Evolutionary conservation across 1,140 invertebrate species (phyloP), one percentile per base, ranked within the genome.

Genomic region (Drosophila kohkoa): DNA sequence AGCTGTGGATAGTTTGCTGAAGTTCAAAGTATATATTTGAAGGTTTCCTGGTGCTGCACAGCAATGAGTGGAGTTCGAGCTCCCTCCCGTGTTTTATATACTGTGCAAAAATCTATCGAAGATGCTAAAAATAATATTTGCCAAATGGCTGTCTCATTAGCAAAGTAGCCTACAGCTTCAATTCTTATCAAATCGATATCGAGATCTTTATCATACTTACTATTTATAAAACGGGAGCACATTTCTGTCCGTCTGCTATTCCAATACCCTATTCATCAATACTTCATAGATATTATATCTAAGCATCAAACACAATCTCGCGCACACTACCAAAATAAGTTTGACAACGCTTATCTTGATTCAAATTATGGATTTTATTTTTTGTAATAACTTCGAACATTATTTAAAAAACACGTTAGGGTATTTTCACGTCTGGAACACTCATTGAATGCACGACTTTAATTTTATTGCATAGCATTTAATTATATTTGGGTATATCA

Each of bases 121-220:
- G 41, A 41, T 72, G 30, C 74, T 55, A 55, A 59, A 72, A 75
- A 71, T 59, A 68, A 48, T 64, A 57, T 68, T 72, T 52, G 59
- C 51, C 32, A 55, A 54, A 25, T 54, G 69, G 11, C 28, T 49
- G 20, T 13, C 52, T 60, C 69, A 77, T 78, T 79, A 80, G 57
- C 51, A 77, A 81, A 81, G 70, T 81, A 68, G 69, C 51, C 32
- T 60, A 59, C 43, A 30, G 63, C 28, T 43, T 66, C 51, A 43
- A 15, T 43, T 28, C 48, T 70, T 43, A 69, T 73, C 69, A 69
- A 66, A 69, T 57, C 70, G 55, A 32, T 48, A 75, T 62, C 59
- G 35, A 66, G 75, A 80, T 80, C 38, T 58, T 54, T 80, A 78
- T 80, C 75, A 38, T 13, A 35, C 6, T 41, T 54, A 16, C 49